Evolutionary conservation across 1,140 invertebrate species (phyloP), one percentile per base, ranked within the genome.

Genomic region (Diploscapter pachys): DNA sequence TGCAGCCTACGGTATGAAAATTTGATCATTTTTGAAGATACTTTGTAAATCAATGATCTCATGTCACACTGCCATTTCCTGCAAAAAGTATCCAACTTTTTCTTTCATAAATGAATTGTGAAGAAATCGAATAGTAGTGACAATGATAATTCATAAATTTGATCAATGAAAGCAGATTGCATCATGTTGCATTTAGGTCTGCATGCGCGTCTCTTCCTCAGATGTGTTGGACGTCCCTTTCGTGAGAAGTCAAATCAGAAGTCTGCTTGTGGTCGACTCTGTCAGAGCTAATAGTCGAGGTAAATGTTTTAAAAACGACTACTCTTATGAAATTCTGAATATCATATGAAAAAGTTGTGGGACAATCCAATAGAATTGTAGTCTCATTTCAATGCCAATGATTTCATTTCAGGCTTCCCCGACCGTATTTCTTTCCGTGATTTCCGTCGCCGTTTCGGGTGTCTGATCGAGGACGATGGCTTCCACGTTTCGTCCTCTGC

Each of bases 201-300:
- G 31, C 31, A 31, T 31, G 31, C 31, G 31, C 31, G 31, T 31
- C 31, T 31, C 61, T 74, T 87, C 5, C 86, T n/a, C 66, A 70
- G 52, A 59, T 56, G 52, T 65, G 72, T 90, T 96, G 71, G 94
- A 95, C 86, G 89, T 96, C 77, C 93, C 94, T 66, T 89, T 96
- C 64, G 85, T 97, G 13, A 86, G 94, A 79, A 92, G 92, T 73
- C 88, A 95, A 92, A 89, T 97, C 79, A 90, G 94, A 81, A 93
- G 94, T 48, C 91, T 91, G 78, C 92, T 96, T 88, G 90, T 97
- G 49, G 88, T 96, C 62, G 92, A 95, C 80, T 91, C 93, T 13
- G 90, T 95, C 8, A 89, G 94, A 48, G 88, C 96, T 63, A 91
- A 94, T 87, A 94, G 95, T 83, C 92, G 94, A 87, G 94, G 88